Base-by-base conservation (phyloP, 35 echinoderm and acorn worm genomes). In the Holothuria glaberrima region DNA sequence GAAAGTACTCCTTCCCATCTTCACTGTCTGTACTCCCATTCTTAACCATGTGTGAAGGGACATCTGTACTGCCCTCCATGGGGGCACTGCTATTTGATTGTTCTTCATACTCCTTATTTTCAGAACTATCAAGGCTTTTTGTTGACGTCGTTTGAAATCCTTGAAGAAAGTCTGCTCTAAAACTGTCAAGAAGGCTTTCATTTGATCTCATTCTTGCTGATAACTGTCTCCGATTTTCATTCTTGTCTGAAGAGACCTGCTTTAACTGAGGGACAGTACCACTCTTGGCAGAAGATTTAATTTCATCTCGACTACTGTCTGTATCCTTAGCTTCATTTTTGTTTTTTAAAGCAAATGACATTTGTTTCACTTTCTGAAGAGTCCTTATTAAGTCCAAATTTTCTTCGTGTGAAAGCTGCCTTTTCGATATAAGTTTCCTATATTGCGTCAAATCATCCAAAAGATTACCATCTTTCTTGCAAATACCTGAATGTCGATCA, bases 171-270 rank as follows among this genome's bases (percentile, higher is more conserved):
- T 75, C 71, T 41, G 32, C 12, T 75, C 71, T 48, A n/a, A 75
- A 75, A 38, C 71, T 75, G 71, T 75, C 71, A 17, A 75, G 34
- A 19, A 75, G 34, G 44, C 24, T 41, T 75, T 75, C 71, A 38
- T 75, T 38, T n/a, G 71, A 75, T n/a, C 20, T 31, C 71, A 75
- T 44, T 75, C 20, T 75, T 75, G 32, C 71, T 41, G 44, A 32
- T 18, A 38, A n/a, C 9, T 38, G 71, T 20, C 44, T 54, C 50
- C 9, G 0, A 19, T 74, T 75, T 44, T n/a, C 9, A 9, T 75
- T 2, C 2, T 0, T 41, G 5, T 38, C 31, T 22, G 12, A 19
- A 44, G 71, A 75, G 20, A 6, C 16, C 50, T 54, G 50, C 50
- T 14, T 54, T 17, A 9, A 54, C 1, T 54, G 50, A 14, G 3